phyloP scores from a whole-genome alignment of 2,888 invertebrate genomes.

The Xanthia togata region DNA sequence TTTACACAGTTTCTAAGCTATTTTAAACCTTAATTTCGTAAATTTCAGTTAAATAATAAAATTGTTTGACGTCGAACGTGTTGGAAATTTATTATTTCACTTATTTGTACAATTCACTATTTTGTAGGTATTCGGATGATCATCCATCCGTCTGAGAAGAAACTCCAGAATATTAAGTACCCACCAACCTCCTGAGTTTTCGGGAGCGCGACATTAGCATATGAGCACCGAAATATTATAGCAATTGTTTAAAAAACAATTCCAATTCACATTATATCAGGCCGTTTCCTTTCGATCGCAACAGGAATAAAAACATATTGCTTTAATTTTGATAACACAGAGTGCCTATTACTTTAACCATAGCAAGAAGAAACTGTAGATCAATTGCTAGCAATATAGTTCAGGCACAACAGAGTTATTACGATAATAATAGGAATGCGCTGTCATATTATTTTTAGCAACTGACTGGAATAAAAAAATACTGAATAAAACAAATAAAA shows the following conservation, averaged over 20 bases:
- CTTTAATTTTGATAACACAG: not conserved
- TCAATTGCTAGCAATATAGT: slow-evolving; percentile 1
- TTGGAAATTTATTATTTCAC: no score
- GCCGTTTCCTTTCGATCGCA: not conserved
- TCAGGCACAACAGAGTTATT: not conserved
- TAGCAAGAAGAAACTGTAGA: slow-evolving; percentile 6
- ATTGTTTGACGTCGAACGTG: not conserved
- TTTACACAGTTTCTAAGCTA: no score
- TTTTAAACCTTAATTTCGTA: not conserved
- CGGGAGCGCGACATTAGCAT: not conserved
- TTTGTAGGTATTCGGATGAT: not conserved
- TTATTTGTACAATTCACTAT: not conserved
- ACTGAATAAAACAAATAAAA: not conserved
- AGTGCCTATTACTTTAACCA: slow-evolving; percentile 8
- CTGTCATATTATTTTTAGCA: not conserved
- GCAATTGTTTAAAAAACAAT: not conserved
- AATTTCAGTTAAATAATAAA: not conserved
- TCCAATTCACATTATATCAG: not conserved
- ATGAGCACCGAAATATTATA: not conserved
- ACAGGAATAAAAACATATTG: not conserved
- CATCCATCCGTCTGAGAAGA: no score
- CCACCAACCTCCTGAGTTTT: not conserved
- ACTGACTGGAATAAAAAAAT: not conserved
- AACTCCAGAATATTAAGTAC: not conserved
- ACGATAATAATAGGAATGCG: no score